phyloP scores from a whole-genome alignment of 2,113 vertebrate species.

The Cyanocitta stelleri region DNA sequence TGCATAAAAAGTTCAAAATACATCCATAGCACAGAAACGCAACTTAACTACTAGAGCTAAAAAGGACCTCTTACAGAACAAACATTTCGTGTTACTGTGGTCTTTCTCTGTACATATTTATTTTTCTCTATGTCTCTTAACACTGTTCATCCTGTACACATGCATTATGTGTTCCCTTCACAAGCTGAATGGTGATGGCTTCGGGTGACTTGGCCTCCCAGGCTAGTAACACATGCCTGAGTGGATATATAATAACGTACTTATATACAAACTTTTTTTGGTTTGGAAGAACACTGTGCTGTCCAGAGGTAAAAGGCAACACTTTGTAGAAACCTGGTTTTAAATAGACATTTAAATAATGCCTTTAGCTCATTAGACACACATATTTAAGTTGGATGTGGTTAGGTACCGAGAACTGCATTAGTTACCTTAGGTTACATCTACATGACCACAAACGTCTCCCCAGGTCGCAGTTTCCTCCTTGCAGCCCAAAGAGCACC shows the following conservation, averaged over 20 bases:
- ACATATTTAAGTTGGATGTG: not conserved
- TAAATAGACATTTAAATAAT: not conserved
- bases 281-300: not conserved
- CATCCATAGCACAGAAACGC: not conserved
- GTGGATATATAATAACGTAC: not conserved
- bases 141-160: not conserved
- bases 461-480: not conserved
- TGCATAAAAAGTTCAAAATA: not conserved
- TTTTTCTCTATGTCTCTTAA: not conserved
- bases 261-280: not conserved
- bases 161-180: not conserved
- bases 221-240: not conserved
- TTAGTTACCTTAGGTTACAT: not conserved
- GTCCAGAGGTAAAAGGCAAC: not conserved
- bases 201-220: not conserved
- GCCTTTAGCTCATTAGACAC: not conserved
- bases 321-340: not conserved
- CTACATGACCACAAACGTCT: not conserved
- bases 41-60: not conserved
- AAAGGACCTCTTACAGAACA: not conserved
- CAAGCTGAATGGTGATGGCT: not conserved
- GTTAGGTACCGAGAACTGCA: not conserved
- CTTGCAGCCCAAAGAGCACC: not conserved
- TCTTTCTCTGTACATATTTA: not conserved
- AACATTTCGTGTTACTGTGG: not conserved